Evolutionary conservation across 2,888 invertebrate species (phyloP), one percentile per base, ranked within the genome.

Genomic region (Leucophora obtusa): DNA sequence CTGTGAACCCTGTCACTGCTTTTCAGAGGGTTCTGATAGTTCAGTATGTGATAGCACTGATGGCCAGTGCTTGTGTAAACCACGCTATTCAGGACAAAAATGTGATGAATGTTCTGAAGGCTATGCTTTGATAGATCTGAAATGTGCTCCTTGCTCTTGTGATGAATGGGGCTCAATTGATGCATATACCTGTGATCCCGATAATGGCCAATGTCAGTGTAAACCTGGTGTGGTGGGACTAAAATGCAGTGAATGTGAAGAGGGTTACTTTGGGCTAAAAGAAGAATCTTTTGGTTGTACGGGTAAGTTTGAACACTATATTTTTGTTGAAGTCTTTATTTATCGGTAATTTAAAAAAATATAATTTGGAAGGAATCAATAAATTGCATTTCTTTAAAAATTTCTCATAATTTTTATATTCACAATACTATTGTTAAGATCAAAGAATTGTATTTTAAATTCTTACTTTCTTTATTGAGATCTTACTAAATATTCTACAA

Each of bases 141-240:
- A 95, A 33, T 98, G 98, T 88, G 92, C 93, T 1, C 91, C 93
- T 43, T 98, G 98, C 89, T 92, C 93, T 71, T 98, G 98, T 88
- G 93, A 95, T 83, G 83, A 89, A 0, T 88, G 92, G 76, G 97
- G 96, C 21, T 93, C 97, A 0, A 87, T 90, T 43, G 92, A 92
- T 71, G 69, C 86, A 5, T 84, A 87, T 47, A 90, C 90, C n/a
- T 98, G 98, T 91, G 94, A 96, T 89, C 90, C 93, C 0, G 90
- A 91, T 56, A 93, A 93, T n/a, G 98, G 98, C 9, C 93, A 93
- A 81, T 97, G 97, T 91, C 91, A 92, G 50, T 97, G 96, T 91
- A 93, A 93, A 53, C 89, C 92, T 0, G 96, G 96, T 80, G 95
- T 96, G 1, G 93, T 94, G 83, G 96, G 97, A 66, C 92, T 94